Evolutionary conservation across 2,888 invertebrate species (phyloP), one percentile per base, ranked within the genome.

Genomic region (Heteromurus nitidus): DNA sequence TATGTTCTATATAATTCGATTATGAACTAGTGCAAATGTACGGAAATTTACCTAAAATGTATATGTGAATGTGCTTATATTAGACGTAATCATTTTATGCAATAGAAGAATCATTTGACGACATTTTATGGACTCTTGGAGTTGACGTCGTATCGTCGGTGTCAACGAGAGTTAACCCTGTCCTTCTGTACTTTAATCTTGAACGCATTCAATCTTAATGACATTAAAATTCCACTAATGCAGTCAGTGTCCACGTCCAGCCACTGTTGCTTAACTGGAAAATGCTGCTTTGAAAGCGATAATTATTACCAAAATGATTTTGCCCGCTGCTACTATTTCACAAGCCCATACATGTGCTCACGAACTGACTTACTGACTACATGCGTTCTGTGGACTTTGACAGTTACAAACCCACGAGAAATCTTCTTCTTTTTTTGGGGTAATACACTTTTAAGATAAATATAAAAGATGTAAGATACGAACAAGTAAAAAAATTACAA

Each of bases 121-220:
- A 47, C 47, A n/a, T 47, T 16, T 47, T 16, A 7, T 68, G 42
- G 47, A 68, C 47, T 58, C 60, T 65, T 44, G 44, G 5, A 11
- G 24, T 55, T 36, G 55, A 20, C 55, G 55, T 20, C 2, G 50
- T 50, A 36, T n/a, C 3, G 22, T 28, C 24, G 18, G 60, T 68
- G 76, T 68, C 76, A 77, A 36, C 28, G 20, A 36, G 47, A 69
- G 18, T 77, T 69, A 70, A 77, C 77, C 77, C 60, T 47, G 77
- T 70, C 77, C 77, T 69, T 77, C 77, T 77, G 77, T 69, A 77
- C 77, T 77, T 77, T 77, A 77, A 60, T 64, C 73, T 73, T 26
- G 7, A 55, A 22, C 5, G 22, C 55, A 47, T 3, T 18, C 7
- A 50, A 50, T n/a, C 50, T 11, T 3, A n/a, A 18, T 18, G 47